Base-by-base conservation (phyloP, 2,888 invertebrate species). In the Mimachlamys varia region DNA sequence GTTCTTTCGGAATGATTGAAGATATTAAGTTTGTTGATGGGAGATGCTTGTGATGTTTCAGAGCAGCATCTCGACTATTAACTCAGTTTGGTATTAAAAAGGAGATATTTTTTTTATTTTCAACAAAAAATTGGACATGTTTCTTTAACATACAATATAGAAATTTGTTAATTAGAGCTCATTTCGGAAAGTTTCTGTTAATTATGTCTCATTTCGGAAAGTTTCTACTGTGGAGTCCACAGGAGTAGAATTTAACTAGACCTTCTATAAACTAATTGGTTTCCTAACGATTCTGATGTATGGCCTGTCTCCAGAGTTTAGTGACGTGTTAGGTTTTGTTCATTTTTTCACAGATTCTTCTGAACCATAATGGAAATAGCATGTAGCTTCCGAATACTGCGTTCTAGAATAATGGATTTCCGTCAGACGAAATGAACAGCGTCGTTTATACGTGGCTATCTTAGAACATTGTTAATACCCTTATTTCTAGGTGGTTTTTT, bases 371-470 rank as follows among this genome's bases (percentile, higher is more conserved):
- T 76, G 76, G 76, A 76, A 76, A 76, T 76, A 76, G 33, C 76
- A 76, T 76, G 76, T 76, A 76, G 27, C 76, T 5, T 76, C 33
- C 33, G 19, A 33, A 76, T 0, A 5, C 15, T 76, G 10, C 76
- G 12, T 33, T 13, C 33, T 27, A 10, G 76, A 76, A 33, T 33
- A 76, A 76, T 76, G 76, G 76, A 76, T 33, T 76, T 33, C 76
- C 33, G 76, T 76, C 76, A 76, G 27, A 76, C 76, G 33, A 76
- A 76, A 76, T 76, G 76, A 76, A 76, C 76, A 76, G 33, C 33
- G 76, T 33, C 33, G 76, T 33, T 22, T 33, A 15, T 7, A 33
- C 76, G 27, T 76, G 12, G 76, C 33, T 76, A 27, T 76, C 33
- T 33, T 27, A 7, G 27, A 4, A 1, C 76, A 3, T 33, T 33